Base-by-base conservation (phyloP, 2,797 vertebrate genomes). In the Tenualosa thibaudeaui region DNA sequence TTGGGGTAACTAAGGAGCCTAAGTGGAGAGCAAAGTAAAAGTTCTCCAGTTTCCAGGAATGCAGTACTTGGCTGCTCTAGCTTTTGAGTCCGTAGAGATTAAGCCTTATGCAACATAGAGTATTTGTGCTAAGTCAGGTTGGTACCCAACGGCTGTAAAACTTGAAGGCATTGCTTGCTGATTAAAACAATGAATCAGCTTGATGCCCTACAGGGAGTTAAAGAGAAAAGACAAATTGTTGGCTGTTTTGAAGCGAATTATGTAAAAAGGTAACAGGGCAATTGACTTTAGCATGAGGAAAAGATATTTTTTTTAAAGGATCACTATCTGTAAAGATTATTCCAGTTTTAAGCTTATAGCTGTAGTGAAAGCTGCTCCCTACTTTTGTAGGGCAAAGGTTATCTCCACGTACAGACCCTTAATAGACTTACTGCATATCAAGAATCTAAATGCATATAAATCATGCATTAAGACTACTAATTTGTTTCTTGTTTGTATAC, bases 1-100 rank as follows among this genome's bases (percentile, higher is more conserved):
- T 86, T 85, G 62, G 71, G 37, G 46, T 62, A 88, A 50, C 50
- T 22, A 17, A 31, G 49, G 81, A 31, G 13, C 65, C 50, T 65
- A 71, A 81, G 26, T 81, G 24, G 46, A 49, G 43, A 19, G 58
- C 7, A 46, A 78, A 78, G 40, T 17, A 46, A 46, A 46, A 78
- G 37, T 46, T 78, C 71, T 78, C 71, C 37, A 78, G 71, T 78
- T 78, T 78, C 37, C 71, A 78, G 40, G 71, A 78, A 78, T 78
- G 71, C 15, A 43, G 37, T 22, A 46, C 40, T 71, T 78, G 37
- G 71, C 71, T 78, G 71, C 40, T 78, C 71, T 78, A 78, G 37
- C 71, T 19, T 24, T 78, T 78, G 19, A 46, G 40, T 78, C 71
- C 43, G 40, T 40, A 43, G 26, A 78, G 71, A 78, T 78, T 78